These are phyloP conservation scores for Catharus bicknelli DNA, from an alignment of 2,113 vertebrate genomes.

Conservation along the genomic window DNA sequence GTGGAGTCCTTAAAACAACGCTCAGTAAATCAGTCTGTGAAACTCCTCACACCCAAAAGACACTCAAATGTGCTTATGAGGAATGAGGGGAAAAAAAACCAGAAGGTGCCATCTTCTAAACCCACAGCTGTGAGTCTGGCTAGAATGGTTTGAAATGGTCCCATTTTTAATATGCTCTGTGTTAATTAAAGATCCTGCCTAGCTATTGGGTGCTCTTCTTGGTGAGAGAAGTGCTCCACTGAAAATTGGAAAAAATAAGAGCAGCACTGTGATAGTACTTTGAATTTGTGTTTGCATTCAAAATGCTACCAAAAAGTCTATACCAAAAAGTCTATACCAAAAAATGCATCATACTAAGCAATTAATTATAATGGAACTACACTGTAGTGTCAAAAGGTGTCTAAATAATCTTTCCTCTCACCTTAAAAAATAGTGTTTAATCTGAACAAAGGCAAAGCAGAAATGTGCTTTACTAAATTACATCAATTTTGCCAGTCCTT, in stretches of 20 bases:
- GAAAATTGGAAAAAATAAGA: not conserved
- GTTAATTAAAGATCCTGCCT: not conserved
- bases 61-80: not conserved
- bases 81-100: constrained; percentile 22
- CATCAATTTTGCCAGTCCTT: not conserved
- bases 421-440: not conserved
- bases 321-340: no score
- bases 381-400: not conserved
- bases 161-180: not conserved
- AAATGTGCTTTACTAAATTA: not conserved
- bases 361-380: not conserved
- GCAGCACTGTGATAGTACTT: not conserved
- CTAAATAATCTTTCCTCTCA: not conserved
- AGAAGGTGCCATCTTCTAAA: constrained; percentile 54
- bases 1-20: constrained; percentile 76
- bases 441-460: not conserved
- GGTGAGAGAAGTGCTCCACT: not conserved
- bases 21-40: constrained; percentile 8
- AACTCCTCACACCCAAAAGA: not conserved
- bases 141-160: constrained; percentile 74
- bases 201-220: not conserved
- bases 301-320: not conserved
- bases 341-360: not conserved
- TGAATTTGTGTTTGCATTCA: not conserved
- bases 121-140: constrained; percentile 58